Percentiles rank a stretch among this genome's conserved stretches.
phyloP scores from a whole-genome alignment of 2,797 vertebrate species.

The Cygnus olor region DNA sequence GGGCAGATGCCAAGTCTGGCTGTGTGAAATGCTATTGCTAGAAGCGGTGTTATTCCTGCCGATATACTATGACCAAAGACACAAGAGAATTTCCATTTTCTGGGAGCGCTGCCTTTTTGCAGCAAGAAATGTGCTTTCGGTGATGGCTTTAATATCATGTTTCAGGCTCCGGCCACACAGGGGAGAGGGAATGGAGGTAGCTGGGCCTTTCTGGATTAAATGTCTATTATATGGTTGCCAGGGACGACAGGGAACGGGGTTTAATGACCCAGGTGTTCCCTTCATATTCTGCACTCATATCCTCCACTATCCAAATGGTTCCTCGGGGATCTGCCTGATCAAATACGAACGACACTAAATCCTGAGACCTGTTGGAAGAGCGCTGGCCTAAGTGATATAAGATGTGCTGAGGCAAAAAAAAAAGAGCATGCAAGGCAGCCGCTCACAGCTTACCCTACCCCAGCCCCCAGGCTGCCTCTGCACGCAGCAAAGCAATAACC shows the following conservation, averaged over 20 bases:
- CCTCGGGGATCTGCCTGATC: constrained; percentile 41
- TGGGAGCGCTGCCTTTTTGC: constrained; percentile 47
- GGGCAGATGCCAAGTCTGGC: constrained; percentile 46
- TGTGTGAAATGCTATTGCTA: constrained; percentile 32
- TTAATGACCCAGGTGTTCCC: constrained; percentile 52
- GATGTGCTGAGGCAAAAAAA: background rate
- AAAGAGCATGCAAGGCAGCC: accelerated
- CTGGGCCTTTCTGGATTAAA: constrained; percentile 52
- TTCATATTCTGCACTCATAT: constrained; percentile 55
- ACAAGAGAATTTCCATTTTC: constrained; percentile 53
- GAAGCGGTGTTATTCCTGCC: constrained; percentile 12
- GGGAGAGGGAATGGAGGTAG: constrained; percentile 19
- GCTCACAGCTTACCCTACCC: background rate
- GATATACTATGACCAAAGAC: constrained; percentile 43
- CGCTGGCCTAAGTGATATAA: background rate
- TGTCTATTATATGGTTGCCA: constrained; percentile 56
- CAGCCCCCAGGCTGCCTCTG: background rate
- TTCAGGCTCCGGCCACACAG: background rate
- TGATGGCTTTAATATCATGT: constrained; percentile 39
- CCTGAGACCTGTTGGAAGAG: constrained; percentile 16
- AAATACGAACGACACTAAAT: constrained; percentile 44
- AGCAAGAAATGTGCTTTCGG: constrained; percentile 48
- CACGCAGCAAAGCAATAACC: background rate
- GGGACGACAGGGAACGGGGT: background rate
- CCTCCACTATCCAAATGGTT: constrained; percentile 29